Evolutionary conservation across 1,140 invertebrate genomes (phyloP).

Genomic region (Hyposmocoma kahamanoa): DNA sequence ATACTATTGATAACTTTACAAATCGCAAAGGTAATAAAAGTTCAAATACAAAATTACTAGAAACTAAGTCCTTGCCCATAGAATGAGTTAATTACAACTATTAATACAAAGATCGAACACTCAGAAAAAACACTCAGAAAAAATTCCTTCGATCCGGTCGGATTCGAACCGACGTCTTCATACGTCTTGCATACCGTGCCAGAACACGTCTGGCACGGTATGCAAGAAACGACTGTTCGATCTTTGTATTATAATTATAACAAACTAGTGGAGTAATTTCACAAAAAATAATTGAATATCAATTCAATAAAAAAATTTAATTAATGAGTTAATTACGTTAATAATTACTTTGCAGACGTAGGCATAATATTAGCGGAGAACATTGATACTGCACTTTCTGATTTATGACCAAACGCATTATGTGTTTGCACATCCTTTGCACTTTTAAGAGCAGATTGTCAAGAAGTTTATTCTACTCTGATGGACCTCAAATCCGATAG

Average conservation of each 20-base stretch:
- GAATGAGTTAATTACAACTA: too few relatives aligned
- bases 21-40: background rate
- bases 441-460: background rate
- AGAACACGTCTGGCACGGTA: too few relatives aligned
- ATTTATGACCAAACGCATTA: background rate
- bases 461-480: background rate
- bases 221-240: too few relatives aligned
- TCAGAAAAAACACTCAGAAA: too few relatives aligned
- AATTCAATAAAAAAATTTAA: too few relatives aligned
- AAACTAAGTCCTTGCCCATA: background rate
- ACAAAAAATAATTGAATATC: too few relatives aligned
- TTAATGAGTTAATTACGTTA: constrained; percentile 3
- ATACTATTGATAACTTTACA: constrained; percentile 4
- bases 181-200: too few relatives aligned
- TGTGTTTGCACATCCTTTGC: background rate
- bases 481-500: background rate
- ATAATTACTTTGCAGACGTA: background rate
- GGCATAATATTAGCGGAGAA: background rate
- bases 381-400: background rate
- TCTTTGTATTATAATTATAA: too few relatives aligned
- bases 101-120: too few relatives aligned
- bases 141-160: too few relatives aligned
- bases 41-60: background rate
- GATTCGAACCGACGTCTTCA: too few relatives aligned
- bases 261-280: too few relatives aligned